phyloP scores from a whole-genome alignment of 2,797 vertebrate species.

The Tenualosa ilisha region DNA sequence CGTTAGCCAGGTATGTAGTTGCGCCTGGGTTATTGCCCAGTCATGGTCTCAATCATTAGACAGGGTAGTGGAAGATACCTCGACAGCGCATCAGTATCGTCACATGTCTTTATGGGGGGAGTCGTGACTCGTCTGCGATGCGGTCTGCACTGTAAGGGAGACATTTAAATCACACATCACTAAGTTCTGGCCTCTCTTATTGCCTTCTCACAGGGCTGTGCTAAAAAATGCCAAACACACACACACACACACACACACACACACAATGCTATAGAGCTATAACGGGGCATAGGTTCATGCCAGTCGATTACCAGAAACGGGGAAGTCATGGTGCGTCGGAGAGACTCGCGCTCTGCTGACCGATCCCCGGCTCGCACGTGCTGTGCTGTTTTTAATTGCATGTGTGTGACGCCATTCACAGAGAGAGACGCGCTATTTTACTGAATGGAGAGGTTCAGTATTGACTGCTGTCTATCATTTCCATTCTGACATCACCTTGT shows the following conservation, averaged over 20 bases:
- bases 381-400: not conserved
- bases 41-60: not conserved
- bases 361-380: not conserved
- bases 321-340: not conserved
- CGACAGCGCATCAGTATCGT: not conserved
- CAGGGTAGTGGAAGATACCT: not conserved
- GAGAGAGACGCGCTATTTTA: not conserved
- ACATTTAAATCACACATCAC: not conserved
- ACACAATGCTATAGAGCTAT: too few relatives aligned
- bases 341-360: not conserved
- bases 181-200: not conserved
- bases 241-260: too few relatives aligned
- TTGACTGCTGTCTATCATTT: too few relatives aligned
- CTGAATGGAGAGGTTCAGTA: not conserved
- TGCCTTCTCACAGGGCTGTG: too few relatives aligned
- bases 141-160: not conserved
- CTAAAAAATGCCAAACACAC: not conserved
- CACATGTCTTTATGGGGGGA: not conserved
- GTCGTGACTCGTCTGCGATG: not conserved
- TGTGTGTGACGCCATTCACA: slow-evolving; percentile 1
- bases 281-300: not conserved
- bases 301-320: not conserved
- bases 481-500: too few relatives aligned
- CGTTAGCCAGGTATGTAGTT: not conserved
- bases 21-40: not conserved